Conservation (phyloP, 2,888 invertebrate species). For the Athripsodes cinereus region DNA sequence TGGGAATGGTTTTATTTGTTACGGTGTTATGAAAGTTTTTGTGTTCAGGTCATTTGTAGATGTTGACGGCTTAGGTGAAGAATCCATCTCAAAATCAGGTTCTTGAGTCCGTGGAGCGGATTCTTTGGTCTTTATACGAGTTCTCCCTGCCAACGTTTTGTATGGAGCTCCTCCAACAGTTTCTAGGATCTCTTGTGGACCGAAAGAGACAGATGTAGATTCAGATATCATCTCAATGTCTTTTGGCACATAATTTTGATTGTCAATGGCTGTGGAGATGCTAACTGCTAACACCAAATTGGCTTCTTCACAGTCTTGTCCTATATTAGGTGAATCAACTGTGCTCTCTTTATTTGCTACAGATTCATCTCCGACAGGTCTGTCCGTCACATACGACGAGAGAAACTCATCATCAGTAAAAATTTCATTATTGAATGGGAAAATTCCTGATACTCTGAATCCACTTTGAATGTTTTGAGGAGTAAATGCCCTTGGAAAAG, state of each 20-base stretch:
- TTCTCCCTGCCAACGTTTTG: constrained; percentile 2
- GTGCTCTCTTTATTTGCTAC: constrained; percentile 4
- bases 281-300: constrained; percentile 1
- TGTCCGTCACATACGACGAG: constrained; percentile 28
- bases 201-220: constrained; percentile 2
- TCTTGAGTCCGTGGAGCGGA: too few species aligned
- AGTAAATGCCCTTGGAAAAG: constrained; percentile 31
- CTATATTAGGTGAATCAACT: constrained; percentile 4
- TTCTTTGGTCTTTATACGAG: too few species aligned
- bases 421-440: constrained; percentile 31
- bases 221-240: constrained; percentile 2
- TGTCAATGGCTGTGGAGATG: background rate
- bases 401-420: constrained; percentile 32
- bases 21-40: too few species aligned
- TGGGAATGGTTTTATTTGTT: too few species aligned
- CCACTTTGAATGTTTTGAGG: constrained; percentile 34
- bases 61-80: too few species aligned
- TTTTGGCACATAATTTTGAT: background rate
- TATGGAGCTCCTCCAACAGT: background rate
- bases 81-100: too few species aligned
- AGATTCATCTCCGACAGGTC: constrained; percentile 8
- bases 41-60: too few species aligned
- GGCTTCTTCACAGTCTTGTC: constrained; percentile 2
- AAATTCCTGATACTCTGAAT: constrained; percentile 31
- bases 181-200: constrained; percentile 3